Percentiles rank a stretch among this genome's conserved stretches.
phyloP scores from a whole-genome alignment of 1,140 invertebrate genomes.

The Calliopsis andreniformis region DNA sequence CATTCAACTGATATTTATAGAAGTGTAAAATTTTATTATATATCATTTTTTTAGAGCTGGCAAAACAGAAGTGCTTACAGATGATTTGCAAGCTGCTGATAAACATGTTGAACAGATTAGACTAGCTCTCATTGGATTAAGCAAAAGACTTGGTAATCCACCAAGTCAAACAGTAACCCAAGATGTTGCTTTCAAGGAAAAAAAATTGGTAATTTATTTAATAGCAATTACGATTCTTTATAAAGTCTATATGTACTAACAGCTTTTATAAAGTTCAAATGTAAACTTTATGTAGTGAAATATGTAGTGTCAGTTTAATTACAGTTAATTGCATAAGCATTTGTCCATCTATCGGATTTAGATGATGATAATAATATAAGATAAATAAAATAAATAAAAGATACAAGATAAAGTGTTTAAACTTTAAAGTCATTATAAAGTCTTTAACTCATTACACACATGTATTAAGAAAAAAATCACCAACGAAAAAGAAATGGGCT shows the following conservation, averaged over 20 bases:
- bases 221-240: constrained; percentile 47
- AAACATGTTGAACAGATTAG: constrained; percentile 93
- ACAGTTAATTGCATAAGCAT: too few species aligned
- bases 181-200: constrained; percentile 87
- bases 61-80: constrained; percentile 92
- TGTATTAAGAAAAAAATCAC: too few species aligned
- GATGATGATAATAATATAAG: too few species aligned
- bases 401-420: too few species aligned
- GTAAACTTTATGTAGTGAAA: too few species aligned
- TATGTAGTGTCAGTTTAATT: too few species aligned
- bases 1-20: background rate
- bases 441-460: too few species aligned
- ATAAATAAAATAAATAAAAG: too few species aligned
- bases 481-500: too few species aligned
- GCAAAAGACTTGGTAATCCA: constrained; percentile 83
- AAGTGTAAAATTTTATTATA: background rate
- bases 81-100: constrained; percentile 93
- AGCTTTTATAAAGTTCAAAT: too few species aligned
- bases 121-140: constrained; percentile 86
- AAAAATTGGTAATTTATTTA: constrained; percentile 83
- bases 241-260: background rate
- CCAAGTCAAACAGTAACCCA: constrained; percentile 82
- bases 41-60: constrained; percentile 85
- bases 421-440: too few species aligned
- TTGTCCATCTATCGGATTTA: too few species aligned